Conservation (phyloP, 1,140 invertebrate species). For the Orius laevigatus region DNA sequence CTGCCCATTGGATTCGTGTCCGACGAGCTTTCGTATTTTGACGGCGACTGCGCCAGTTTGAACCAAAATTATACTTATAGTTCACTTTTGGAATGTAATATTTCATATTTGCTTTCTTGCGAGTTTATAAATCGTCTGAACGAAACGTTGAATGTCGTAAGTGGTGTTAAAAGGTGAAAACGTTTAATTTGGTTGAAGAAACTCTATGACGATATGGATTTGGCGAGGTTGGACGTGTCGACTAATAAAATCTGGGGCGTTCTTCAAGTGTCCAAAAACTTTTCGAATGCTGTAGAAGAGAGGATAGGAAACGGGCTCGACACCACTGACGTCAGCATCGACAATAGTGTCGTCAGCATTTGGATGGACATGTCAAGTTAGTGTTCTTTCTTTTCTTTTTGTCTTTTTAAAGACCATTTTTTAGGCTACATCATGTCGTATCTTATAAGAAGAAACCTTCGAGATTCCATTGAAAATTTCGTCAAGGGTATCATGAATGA, state of each 20-base stretch:
- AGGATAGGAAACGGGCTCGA: slow-evolving; percentile 23
- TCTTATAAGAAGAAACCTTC: too few relatives aligned
- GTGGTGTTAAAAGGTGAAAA: slow-evolving; percentile 1
- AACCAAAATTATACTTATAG: slow-evolving; percentile 20
- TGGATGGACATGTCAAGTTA: slow-evolving; percentile 25
- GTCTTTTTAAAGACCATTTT: background rate
- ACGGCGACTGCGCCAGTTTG: slow-evolving; percentile 25
- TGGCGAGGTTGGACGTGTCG: slow-evolving; percentile 26
- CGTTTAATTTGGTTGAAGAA: slow-evolving; percentile 19
- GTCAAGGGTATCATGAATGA: too few relatives aligned
- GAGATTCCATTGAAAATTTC: too few relatives aligned
- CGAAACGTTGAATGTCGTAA: slow-evolving; percentile 10
- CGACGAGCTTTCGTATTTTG: slow-evolving; percentile 37
- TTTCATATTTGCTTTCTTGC: slow-evolving; percentile 13
- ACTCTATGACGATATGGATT: slow-evolving; percentile 21
- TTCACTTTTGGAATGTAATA: slow-evolving; percentile 3
- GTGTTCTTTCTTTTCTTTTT: slow-evolving; percentile 3
- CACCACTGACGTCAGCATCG: slow-evolving; percentile 26
- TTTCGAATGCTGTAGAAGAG: slow-evolving; percentile 27
- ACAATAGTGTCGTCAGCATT: slow-evolving; percentile 26
- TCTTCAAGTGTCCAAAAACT: slow-evolving; percentile 30
- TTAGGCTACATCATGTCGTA: too few relatives aligned
- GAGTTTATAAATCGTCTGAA: slow-evolving; percentile 11
- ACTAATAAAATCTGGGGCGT: slow-evolving; percentile 32
- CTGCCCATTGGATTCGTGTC: slow-evolving; percentile 60